Evolutionary conservation across 2,113 vertebrate species (phyloP).

Genomic region (Conger conger): DNA sequence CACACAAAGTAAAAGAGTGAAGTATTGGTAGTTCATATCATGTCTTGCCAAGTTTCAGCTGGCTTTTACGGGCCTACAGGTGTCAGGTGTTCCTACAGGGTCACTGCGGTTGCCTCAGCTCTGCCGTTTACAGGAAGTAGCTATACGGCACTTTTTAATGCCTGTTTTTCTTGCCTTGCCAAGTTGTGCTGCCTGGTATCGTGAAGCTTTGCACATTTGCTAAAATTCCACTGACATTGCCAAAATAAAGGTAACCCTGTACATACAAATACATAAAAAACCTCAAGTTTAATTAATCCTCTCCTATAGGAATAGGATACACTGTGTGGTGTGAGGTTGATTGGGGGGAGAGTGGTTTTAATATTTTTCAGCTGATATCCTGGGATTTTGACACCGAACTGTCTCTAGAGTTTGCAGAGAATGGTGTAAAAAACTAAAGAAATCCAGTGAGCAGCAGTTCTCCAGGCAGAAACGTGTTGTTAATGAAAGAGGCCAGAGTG

Average conservation of each 20-base stretch:
- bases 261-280: constrained; percentile 12
- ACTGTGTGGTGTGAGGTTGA: constrained; percentile 9
- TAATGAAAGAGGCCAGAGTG: no score
- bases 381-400: no score
- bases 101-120: not conserved
- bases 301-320: not conserved
- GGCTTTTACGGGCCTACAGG: not conserved
- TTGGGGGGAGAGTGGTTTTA: not conserved
- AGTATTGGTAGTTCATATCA: not conserved
- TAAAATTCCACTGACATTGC: not conserved
- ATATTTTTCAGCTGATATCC: constrained; percentile 16
- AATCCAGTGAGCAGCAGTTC: no score
- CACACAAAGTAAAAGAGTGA: not conserved
- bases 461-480: no score
- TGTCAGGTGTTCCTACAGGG: not conserved
- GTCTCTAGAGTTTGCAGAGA: no score
- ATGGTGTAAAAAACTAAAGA: no score
- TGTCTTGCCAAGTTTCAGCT: not conserved
- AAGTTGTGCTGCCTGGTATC: not conserved
- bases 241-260: not conserved
- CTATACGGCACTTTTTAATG: not conserved
- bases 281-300: not conserved
- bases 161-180: not conserved
- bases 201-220: not conserved
- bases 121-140: not conserved